phyloP scores from a whole-genome alignment of 2,888 invertebrate genomes.

The Gortyna flavago region DNA sequence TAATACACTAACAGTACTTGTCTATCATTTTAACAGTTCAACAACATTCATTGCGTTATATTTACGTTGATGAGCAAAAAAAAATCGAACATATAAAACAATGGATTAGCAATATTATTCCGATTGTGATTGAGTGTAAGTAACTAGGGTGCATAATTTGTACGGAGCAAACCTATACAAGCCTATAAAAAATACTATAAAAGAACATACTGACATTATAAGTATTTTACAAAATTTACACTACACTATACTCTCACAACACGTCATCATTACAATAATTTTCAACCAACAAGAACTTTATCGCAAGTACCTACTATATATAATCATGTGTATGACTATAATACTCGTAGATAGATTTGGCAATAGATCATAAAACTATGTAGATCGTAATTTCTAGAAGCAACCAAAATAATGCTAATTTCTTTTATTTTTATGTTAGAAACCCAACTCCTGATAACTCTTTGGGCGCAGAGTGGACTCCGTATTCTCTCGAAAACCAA shows the following conservation, averaged over 20 bases:
- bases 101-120: too few relatives aligned
- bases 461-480: slow-evolving; percentile 71
- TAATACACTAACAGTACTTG: too few relatives aligned
- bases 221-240: not conserved
- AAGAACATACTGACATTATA: not conserved
- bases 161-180: not conserved
- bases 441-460: slow-evolving; percentile 76
- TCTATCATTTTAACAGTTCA: too few relatives aligned
- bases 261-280: not conserved
- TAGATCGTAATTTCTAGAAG: not conserved
- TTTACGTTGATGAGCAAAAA: too few relatives aligned
- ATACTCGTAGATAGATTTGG: too few relatives aligned
- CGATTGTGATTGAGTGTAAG: too few relatives aligned
- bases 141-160: too few relatives aligned
- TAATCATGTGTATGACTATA: too few relatives aligned
- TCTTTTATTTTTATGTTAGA: slow-evolving; percentile 58
- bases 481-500: slow-evolving; percentile 70
- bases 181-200: too few relatives aligned
- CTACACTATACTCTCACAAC: not conserved
- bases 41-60: too few relatives aligned
- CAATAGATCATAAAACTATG: too few relatives aligned
- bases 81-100: too few relatives aligned
- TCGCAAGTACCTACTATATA: not conserved
- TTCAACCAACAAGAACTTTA: not conserved
- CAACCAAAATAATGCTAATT: not conserved